Percentiles rank a stretch among this genome's conserved stretches.
Conservation (phyloP, 2,113 vertebrate genomes). For the Saccopteryx leptura region DNA sequence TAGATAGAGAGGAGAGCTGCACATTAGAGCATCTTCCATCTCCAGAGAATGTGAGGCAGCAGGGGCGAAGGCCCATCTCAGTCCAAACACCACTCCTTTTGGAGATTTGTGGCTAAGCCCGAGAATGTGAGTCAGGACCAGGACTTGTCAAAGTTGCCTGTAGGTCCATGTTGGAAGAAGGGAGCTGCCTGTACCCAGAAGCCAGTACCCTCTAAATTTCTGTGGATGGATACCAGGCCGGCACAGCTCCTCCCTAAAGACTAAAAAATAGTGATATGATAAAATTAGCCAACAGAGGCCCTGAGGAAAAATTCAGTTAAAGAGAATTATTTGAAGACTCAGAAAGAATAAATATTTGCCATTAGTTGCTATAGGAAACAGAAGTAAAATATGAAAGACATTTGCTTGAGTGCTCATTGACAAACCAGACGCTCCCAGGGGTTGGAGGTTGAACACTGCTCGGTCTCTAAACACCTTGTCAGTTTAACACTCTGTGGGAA, state of each 20-base stretch:
- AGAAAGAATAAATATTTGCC: slow-evolving; percentile 32
- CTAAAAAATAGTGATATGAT: not conserved
- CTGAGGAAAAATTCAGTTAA: slow-evolving; percentile 31
- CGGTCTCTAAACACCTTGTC: not conserved
- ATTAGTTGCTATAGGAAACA: slow-evolving; percentile 12
- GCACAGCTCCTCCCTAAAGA: not conserved
- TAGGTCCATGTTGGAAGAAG: not conserved
- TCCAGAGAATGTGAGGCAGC: not conserved
- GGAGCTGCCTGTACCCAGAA: not conserved
- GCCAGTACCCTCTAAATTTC: not conserved
- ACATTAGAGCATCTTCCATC: not conserved
- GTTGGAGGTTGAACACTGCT: not conserved
- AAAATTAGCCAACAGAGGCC: not conserved
- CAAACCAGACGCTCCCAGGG: not conserved
- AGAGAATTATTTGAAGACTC: not conserved
- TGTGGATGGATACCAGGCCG: not conserved
- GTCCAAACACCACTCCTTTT: not conserved
- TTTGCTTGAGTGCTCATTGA: not conserved
- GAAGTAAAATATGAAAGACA: slow-evolving; percentile 4
- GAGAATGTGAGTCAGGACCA: not conserved
- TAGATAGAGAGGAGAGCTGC: not conserved
- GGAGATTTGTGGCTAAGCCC: not conserved
- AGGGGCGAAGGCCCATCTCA: not conserved
- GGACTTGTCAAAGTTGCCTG: not conserved
- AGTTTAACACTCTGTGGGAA: not conserved